Evolutionary conservation across 2,113 vertebrate genomes (phyloP).

Genomic region (Cacatua alba): DNA sequence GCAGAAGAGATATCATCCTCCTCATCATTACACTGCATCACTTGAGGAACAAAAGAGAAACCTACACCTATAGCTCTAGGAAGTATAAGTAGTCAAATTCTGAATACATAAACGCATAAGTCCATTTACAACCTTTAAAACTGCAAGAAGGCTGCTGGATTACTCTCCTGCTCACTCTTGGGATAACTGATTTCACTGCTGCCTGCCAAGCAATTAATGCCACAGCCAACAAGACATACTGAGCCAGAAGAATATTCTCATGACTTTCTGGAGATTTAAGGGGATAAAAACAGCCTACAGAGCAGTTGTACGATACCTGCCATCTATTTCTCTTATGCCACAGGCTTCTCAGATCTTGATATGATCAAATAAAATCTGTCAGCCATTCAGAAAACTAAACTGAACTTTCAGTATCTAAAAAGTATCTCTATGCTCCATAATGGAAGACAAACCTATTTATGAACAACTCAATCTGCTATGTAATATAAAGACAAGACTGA

Average conservation of each 20-base stretch:
- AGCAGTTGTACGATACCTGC: neutral
- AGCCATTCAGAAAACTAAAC: neutral
- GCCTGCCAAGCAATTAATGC: neutral
- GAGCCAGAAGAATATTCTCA: neutral
- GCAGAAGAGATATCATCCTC: neutral
- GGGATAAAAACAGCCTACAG: neutral
- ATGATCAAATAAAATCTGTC: neutral
- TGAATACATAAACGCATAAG: neutral
- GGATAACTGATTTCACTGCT: neutral
- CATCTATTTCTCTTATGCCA: neutral
- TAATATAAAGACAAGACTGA: neutral
- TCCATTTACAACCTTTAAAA: neutral
- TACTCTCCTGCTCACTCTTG: neutral
- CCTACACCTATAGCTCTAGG: neutral
- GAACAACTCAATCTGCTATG: neutral
- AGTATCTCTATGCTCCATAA: neutral
- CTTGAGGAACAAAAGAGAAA: neutral
- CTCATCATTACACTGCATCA: neutral
- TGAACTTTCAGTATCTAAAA: neutral
- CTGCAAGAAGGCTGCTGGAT: neutral
- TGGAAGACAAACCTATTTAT: neutral
- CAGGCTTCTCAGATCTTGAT: neutral
- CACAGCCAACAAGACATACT: neutral
- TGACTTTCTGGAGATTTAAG: neutral
- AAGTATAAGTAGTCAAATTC: neutral